These are phyloP conservation scores for Pseudorhombus dupliciocellatus DNA, from an alignment of 2,113 vertebrate genomes.

Conservation along the genomic window DNA sequence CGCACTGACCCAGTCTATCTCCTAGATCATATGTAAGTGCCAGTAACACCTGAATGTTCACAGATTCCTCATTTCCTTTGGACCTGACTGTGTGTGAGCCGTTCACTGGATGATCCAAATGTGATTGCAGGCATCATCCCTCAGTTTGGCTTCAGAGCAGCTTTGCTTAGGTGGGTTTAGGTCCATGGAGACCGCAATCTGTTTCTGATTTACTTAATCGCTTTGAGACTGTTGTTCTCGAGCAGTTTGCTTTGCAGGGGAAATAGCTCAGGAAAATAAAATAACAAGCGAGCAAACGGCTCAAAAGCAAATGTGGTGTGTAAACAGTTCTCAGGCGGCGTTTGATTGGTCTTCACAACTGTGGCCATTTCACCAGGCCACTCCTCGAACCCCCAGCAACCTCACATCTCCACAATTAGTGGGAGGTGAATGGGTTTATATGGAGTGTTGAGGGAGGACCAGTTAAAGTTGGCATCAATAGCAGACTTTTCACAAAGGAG, in stretches of 20 bases:
- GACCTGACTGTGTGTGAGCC: constrained; percentile 4
- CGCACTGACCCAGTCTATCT: neutral
- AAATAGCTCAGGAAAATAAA: constrained; percentile 55
- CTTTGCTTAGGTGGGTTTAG: constrained; percentile 61
- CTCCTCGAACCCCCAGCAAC: constrained; percentile 26
- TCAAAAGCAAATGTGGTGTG: constrained; percentile 60
- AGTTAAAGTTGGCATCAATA: constrained; percentile 27
- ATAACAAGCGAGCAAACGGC: constrained; percentile 52
- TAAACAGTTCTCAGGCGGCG: constrained; percentile 50
- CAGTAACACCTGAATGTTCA: constrained; percentile 1
- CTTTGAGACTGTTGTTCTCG: constrained; percentile 62
- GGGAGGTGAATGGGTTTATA: constrained; percentile 58
- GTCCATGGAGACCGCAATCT: constrained; percentile 51
- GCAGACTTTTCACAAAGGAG: constrained; percentile 33
- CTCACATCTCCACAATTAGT: constrained; percentile 46
- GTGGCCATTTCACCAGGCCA: constrained; percentile 32
- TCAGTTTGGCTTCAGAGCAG: constrained; percentile 16
- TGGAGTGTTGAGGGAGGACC: constrained; percentile 29
- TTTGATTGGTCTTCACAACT: constrained; percentile 31
- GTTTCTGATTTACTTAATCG: constrained; percentile 72
- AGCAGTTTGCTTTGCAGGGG: constrained; percentile 50
- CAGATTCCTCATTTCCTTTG: constrained; percentile 19
- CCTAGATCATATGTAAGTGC: neutral
- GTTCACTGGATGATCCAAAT: constrained; percentile 23
- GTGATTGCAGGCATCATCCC: constrained; percentile 36